phyloP scores from a whole-genome alignment of 1,140 invertebrate genomes.

The Hylaeus anthracinus region DNA sequence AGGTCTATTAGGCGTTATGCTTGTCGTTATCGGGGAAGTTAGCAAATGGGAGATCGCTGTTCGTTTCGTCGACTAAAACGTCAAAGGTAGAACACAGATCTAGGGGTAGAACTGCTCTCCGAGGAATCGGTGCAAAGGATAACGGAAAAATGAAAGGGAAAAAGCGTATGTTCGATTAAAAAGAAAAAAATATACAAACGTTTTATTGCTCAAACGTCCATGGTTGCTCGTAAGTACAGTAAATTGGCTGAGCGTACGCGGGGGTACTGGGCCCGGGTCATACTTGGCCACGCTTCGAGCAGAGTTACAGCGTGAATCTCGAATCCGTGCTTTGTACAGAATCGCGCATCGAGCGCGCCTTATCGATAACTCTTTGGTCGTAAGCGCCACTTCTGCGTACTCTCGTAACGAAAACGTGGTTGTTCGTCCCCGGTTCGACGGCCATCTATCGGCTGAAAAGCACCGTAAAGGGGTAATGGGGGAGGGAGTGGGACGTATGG shows the following conservation, averaged over 20 bases:
- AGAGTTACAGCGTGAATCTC: conserved; percentile 5
- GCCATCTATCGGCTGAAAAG: background rate
- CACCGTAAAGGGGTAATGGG: conserved; percentile 16
- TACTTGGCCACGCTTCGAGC: conserved; percentile 8
- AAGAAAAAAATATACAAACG: conserved; percentile 70
- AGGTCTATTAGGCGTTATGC: too few relatives aligned
- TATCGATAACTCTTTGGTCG: conserved; percentile 65
- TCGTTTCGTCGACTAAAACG: too few relatives aligned
- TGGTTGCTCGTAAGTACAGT: conserved; percentile 57
- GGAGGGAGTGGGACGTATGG: background rate
- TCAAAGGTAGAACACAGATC: too few relatives aligned
- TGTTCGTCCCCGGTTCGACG: conserved; percentile 3
- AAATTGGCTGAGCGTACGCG: conserved; percentile 1
- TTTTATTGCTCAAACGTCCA: conserved; percentile 70
- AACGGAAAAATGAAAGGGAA: background rate
- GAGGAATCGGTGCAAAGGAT: too few relatives aligned
- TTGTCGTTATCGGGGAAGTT: too few relatives aligned
- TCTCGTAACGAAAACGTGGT: conserved; percentile 30
- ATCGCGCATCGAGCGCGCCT: conserved; percentile 45
- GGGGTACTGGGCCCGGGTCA: background rate
- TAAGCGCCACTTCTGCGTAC: conserved; percentile 59
- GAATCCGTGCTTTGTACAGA: conserved; percentile 53
- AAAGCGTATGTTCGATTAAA: conserved; percentile 48
- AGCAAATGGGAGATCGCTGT: too few relatives aligned
- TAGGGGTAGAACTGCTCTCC: too few relatives aligned